Conservation (phyloP, 2,113 vertebrate species). For the Hippopotamus amphibius region DNA sequence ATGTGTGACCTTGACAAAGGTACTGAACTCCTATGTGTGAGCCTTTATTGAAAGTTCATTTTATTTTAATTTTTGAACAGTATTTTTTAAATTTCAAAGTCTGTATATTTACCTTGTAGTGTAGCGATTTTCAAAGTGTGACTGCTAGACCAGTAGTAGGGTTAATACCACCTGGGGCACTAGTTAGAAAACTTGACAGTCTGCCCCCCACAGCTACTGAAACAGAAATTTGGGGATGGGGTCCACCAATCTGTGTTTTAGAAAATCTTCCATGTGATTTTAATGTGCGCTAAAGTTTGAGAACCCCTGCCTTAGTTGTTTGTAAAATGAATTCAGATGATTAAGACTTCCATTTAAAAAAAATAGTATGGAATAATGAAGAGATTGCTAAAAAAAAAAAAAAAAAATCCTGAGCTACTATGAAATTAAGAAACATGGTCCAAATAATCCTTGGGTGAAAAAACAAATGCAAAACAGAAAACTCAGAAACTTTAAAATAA, state of each 20-base stretch:
- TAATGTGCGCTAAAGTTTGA: neutral
- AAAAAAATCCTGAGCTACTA: neutral
- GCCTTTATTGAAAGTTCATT: neutral
- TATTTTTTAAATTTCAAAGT: constrained; percentile 49
- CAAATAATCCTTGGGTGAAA: constrained; percentile 3
- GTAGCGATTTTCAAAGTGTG: neutral
- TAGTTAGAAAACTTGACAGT: neutral
- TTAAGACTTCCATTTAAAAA: constrained; percentile 16
- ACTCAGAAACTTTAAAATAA: constrained; percentile 9
- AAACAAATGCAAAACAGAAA: neutral
- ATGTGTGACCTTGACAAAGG: neutral
- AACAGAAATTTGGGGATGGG: neutral
- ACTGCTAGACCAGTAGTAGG: neutral
- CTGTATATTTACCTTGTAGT: neutral
- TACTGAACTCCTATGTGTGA: neutral
- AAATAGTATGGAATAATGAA: neutral
- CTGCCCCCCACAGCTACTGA: neutral
- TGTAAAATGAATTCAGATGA: neutral
- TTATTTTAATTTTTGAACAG: neutral
- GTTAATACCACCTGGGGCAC: neutral
- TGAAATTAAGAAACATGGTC: constrained; percentile 50
- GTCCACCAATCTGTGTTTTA: neutral
- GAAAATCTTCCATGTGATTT: neutral
- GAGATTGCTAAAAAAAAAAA: neutral
- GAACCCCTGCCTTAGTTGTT: neutral